Evolutionary conservation across 1,140 invertebrate genomes (phyloP).

Genomic region (Copidosoma floridanum): DNA sequence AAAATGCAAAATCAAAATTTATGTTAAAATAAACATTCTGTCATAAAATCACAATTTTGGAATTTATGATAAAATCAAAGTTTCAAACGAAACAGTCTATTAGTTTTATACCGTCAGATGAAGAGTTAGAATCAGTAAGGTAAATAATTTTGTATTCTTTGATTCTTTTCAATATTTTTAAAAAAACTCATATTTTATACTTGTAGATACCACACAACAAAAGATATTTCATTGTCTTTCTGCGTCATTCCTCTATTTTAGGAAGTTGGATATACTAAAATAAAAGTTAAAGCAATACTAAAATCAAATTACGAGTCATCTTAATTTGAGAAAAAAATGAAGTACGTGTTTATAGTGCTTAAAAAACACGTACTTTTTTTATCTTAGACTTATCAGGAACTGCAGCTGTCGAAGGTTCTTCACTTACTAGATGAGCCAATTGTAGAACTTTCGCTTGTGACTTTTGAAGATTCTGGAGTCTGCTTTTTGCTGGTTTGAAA

Average conservation of each 20-base stretch:
- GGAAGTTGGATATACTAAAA: conserved; percentile 97
- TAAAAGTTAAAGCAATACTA: conserved; percentile 99
- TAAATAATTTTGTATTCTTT: conserved; percentile 53
- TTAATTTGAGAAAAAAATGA: conserved; percentile 97
- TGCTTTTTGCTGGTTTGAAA: too few relatives aligned
- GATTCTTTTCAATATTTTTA: conserved; percentile 6
- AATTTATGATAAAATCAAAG: conserved; percentile 99
- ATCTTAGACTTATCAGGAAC: too few relatives aligned
- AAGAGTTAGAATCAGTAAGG: conserved; percentile 99
- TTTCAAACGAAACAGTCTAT: conserved; percentile 99
- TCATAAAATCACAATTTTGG: too few relatives aligned
- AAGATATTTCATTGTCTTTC: conserved; percentile 99
- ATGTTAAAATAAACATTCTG: too few relatives aligned
- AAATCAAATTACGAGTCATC: conserved; percentile 99
- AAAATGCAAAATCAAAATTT: too few relatives aligned
- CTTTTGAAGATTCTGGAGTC: too few relatives aligned
- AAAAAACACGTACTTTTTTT: too few relatives aligned
- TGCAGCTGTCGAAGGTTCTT: too few relatives aligned
- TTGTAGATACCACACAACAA: conserved; percentile 94
- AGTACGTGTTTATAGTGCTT: conserved; percentile 96
- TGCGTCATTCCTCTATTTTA: conserved; percentile 97
- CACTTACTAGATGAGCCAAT: too few relatives aligned
- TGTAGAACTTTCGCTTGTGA: too few relatives aligned
- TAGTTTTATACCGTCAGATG: conserved; percentile 99
- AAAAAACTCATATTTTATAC: conserved; percentile 11